Percentiles rank a stretch among this genome's conserved stretches.
phyloP scores from a whole-genome alignment of 2,113 vertebrate species.

The Scatophagus argus region DNA sequence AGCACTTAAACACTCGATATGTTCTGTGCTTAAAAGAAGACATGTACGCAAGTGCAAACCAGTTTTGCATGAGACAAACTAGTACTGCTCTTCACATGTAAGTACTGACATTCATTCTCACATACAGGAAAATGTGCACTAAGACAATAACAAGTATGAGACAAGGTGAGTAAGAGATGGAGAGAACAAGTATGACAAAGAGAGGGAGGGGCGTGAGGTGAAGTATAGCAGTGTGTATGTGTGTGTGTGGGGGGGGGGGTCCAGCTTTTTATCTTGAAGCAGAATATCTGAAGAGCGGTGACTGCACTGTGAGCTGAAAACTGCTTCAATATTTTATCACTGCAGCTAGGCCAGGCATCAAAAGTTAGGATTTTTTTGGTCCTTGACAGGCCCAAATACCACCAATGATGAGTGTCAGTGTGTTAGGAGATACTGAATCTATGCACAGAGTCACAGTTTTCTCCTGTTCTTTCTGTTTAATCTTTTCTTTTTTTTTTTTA shows the following conservation, averaged over 20 bases:
- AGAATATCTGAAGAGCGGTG: constrained; percentile 70
- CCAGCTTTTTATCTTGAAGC: constrained; percentile 76
- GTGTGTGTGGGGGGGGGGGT: constrained; percentile 51
- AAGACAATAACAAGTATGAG: not conserved
- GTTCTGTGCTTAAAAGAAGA: not conserved
- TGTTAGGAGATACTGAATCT: constrained; percentile 17
- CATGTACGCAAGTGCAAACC: not conserved
- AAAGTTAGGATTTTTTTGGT: constrained; percentile 40
- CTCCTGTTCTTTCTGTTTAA: not conserved
- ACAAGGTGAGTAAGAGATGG: constrained; percentile 23
- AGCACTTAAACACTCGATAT: not conserved
- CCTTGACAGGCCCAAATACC: constrained; percentile 55
- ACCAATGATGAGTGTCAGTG: constrained; percentile 40
- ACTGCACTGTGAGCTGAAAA: constrained; percentile 59
- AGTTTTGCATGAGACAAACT: not conserved
- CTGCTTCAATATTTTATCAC: constrained; percentile 76
- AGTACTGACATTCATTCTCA: not conserved
- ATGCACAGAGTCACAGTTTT: not conserved
- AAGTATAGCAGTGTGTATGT: constrained; percentile 38
- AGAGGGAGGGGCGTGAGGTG: constrained; percentile 48
- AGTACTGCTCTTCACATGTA: not conserved
- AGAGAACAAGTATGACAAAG: constrained; percentile 21
- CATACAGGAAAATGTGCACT: not conserved
- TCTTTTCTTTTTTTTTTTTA: not conserved
- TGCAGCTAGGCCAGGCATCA: constrained; percentile 53